Percentiles rank a stretch among this genome's conserved stretches.
phyloP scores from a whole-genome alignment of 2,113 vertebrate species.

The Anguilla rostrata region DNA sequence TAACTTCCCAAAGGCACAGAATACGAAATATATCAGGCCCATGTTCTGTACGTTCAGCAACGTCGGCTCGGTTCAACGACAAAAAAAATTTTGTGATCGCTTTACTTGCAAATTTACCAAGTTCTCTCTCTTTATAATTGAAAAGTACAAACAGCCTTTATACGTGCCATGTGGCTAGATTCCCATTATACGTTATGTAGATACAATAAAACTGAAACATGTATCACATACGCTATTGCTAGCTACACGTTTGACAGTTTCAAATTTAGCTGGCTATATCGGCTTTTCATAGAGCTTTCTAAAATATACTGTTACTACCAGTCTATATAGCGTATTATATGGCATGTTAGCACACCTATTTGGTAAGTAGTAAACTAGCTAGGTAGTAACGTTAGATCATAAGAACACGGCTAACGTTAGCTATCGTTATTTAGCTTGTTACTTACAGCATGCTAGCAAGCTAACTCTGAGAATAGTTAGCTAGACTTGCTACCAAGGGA shows the following conservation, averaged over 20 bases:
- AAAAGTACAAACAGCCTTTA: background rate
- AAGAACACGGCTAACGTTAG: no score
- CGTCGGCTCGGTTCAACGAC: background rate
- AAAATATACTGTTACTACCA: background rate
- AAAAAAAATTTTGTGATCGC: background rate
- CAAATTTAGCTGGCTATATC: background rate
- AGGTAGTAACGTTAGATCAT: no score
- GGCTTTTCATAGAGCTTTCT: background rate
- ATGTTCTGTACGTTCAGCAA: constrained; percentile 46
- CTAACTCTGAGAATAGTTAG: no score
- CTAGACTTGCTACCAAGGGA: no score
- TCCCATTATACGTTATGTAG: background rate
- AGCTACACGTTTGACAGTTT: background rate
- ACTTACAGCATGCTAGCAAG: no score
- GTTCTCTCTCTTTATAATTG: background rate
- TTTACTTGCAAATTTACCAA: background rate
- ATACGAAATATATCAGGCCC: constrained; percentile 67
- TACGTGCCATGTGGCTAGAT: background rate
- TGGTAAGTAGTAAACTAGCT: no score
- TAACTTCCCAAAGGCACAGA: constrained; percentile 62
- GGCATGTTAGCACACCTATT: no score
- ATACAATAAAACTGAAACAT: no score
- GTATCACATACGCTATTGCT: no score
- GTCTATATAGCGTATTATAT: no score
- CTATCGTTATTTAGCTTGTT: no score